Conservation (phyloP, 2,888 invertebrate genomes). For the Metallyticus violacea region DNA sequence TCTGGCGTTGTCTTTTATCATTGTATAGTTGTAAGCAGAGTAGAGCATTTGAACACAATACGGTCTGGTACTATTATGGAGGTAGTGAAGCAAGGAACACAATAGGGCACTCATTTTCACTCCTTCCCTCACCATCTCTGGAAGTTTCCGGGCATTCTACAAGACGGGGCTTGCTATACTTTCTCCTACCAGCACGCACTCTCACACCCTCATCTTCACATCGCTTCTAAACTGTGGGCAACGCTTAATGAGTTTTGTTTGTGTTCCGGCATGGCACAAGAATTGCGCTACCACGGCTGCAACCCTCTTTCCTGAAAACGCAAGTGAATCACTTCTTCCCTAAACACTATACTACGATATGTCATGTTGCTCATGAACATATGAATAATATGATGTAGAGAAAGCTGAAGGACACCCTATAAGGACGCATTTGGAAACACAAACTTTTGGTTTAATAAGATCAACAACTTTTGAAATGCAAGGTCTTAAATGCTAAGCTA, state of each 20-base stretch:
- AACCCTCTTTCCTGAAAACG: not conserved
- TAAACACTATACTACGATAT: not conserved
- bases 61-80: no score
- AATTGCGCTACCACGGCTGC: no score
- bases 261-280: not conserved
- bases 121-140: not conserved
- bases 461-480: no score
- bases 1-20: not conserved
- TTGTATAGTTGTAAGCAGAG: not conserved
- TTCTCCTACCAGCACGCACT: not conserved
- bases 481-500: no score
- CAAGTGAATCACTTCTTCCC: not conserved
- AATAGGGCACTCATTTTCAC: not conserved
- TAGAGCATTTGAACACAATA: not conserved
- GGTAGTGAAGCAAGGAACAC: not conserved
- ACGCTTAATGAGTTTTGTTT: conserved; percentile 16
- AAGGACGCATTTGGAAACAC: no score
- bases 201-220: no score
- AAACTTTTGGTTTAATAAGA: no score
- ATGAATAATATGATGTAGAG: no score
- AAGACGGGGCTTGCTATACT: no score
- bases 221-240: conserved; percentile 11
- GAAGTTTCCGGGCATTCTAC: not conserved
- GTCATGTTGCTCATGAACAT: no score
- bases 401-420: no score